Evolutionary conservation across 2,113 vertebrate species (phyloP).

Genomic region (Pachycephala philippinensis): DNA sequence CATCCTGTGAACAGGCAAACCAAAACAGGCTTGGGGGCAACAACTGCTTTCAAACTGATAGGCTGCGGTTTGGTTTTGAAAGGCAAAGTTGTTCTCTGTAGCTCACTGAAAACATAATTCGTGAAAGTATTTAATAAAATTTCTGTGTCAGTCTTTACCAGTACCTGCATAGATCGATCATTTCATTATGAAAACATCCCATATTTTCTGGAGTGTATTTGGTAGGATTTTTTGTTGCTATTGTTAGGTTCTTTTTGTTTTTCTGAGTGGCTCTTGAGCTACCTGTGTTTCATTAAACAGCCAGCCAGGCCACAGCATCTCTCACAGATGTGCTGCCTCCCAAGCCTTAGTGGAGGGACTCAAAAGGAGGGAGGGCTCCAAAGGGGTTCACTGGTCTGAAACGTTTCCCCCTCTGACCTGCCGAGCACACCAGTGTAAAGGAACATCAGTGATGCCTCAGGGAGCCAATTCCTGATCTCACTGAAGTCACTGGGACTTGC

Average conservation of each 20-base stretch:
- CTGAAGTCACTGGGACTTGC: background rate
- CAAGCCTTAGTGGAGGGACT: background rate
- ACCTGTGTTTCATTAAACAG: background rate
- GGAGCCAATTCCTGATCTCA: background rate
- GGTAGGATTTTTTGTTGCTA: background rate
- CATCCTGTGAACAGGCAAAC: background rate
- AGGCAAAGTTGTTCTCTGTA: background rate
- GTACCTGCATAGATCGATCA: background rate
- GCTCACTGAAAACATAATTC: background rate
- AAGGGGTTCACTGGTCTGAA: background rate
- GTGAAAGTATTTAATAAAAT: background rate
- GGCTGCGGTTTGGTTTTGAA: background rate
- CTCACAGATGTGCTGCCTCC: fast-evolving
- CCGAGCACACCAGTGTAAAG: background rate
- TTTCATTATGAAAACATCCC: background rate
- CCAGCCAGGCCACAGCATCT: background rate
- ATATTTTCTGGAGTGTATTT: background rate
- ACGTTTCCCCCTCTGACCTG: background rate
- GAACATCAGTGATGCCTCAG: background rate
- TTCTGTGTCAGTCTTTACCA: background rate
- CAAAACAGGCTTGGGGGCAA: background rate
- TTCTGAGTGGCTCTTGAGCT: background rate
- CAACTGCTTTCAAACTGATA: background rate
- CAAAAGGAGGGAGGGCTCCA: background rate
- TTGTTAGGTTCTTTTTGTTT: background rate